phyloP scores from a whole-genome alignment of 2,888 invertebrate species.

The Phyllotreta cruciferae region DNA sequence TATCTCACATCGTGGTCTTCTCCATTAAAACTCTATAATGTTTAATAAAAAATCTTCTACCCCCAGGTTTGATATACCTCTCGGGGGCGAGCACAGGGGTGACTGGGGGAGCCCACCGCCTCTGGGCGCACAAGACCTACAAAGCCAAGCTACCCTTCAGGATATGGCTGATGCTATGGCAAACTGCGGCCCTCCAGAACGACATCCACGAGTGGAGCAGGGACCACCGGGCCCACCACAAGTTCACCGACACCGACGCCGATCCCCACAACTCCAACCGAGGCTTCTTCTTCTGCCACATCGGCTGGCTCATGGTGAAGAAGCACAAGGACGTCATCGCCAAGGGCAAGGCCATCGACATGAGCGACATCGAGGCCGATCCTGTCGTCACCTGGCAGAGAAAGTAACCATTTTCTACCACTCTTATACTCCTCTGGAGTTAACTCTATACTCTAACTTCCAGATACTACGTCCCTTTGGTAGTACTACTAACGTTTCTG shows the following conservation, averaged over 20 bases:
- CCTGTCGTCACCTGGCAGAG: conserved; percentile 86
- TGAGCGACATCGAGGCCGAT: conserved; percentile 82
- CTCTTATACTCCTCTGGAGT: background rate
- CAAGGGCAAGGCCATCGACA: conserved; percentile 83
- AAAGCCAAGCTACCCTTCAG: conserved; percentile 84
- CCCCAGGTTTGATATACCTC: conserved; percentile 4
- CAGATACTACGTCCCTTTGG: conserved; percentile 78
- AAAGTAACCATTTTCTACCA: conserved; percentile 67
- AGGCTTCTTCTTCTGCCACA: conserved; percentile 93
- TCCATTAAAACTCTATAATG: too few species aligned
- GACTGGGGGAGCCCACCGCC: conserved; percentile 80
- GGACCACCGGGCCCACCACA: conserved; percentile 86
- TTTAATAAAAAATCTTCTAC: too few species aligned
- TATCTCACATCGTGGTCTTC: too few species aligned
- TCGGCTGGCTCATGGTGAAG: conserved; percentile 89
- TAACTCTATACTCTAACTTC: conserved; percentile 36
- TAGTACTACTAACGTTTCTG: conserved; percentile 80
- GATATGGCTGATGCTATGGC: conserved; percentile 77
- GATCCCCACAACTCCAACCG: conserved; percentile 88
- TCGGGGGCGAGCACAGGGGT: conserved; percentile 20
- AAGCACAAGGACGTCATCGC: conserved; percentile 89
- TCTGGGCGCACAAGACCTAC: conserved; percentile 91
- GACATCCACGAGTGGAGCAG: conserved; percentile 88
- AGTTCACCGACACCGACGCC: conserved; percentile 87
- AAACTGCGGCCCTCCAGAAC: conserved; percentile 89